Conservation (phyloP, 2,797 vertebrate genomes). For the Euphonia xanthogaster region DNA sequence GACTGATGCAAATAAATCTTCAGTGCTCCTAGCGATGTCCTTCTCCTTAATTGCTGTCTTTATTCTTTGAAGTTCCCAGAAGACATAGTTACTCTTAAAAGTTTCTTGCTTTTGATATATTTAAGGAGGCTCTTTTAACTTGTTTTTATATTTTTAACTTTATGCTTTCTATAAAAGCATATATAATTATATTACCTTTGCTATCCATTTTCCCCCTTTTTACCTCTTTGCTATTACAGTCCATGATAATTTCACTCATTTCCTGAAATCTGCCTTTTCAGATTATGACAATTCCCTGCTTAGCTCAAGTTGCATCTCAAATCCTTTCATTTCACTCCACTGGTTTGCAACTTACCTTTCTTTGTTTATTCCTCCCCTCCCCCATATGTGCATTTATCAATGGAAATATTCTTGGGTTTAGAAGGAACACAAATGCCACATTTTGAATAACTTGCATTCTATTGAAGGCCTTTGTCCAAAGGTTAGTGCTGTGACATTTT, state of each 20-base stretch:
- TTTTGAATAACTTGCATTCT: background rate
- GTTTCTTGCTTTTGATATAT: background rate
- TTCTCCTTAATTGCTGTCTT: slow-evolving; percentile 24
- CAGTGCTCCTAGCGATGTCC: background rate
- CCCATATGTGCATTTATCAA: background rate
- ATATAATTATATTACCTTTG: background rate
- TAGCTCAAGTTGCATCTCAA: background rate
- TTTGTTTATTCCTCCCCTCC: background rate
- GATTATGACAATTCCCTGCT: background rate
- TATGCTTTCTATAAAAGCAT: background rate
- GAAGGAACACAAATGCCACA: background rate
- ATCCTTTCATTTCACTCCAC: background rate
- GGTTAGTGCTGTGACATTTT: background rate
- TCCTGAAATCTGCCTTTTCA: background rate
- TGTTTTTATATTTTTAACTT: background rate
- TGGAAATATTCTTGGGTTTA: background rate
- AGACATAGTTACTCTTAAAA: background rate
- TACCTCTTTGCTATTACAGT: background rate
- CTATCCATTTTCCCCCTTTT: background rate
- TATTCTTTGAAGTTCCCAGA: background rate
- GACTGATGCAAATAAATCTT: slow-evolving; percentile 47
- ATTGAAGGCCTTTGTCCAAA: background rate
- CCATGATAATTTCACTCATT: background rate
- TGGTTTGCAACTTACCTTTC: background rate
- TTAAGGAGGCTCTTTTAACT: background rate